phyloP scores from a whole-genome alignment of 2,113 vertebrate species.

The Sceloporus tristichus region DNA sequence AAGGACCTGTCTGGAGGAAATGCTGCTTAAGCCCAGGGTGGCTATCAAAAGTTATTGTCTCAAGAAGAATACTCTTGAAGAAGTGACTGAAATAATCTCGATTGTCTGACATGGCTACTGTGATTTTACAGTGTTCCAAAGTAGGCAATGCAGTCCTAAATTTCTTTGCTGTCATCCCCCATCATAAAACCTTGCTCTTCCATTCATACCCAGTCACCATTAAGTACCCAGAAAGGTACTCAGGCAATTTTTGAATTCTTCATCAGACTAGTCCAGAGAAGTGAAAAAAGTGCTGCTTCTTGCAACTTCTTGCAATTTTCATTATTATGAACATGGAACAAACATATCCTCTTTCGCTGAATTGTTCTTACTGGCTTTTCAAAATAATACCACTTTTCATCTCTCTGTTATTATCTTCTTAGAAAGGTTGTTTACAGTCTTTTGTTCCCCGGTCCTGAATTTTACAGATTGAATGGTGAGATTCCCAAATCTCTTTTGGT shows the following conservation, averaged over 20 bases:
- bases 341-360: neutral
- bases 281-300: neutral
- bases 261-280: neutral
- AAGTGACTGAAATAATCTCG: constrained; percentile 76
- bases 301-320: neutral
- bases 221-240: neutral
- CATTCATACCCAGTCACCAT: neutral
- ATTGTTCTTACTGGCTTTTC: neutral
- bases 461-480: neutral
- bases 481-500: neutral
- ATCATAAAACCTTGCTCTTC: neutral
- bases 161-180: neutral
- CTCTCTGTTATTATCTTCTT: neutral
- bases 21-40: constrained; percentile 95
- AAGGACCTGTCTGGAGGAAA: constrained; percentile 94
- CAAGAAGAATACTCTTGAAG: constrained; percentile 90
- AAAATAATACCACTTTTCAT: neutral
- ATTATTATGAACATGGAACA: neutral
- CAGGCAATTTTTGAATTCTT: neutral
- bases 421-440: neutral
- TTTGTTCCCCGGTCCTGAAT: neutral
- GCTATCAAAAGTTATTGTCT: constrained; percentile 88
- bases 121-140: constrained; percentile 49
- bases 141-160: neutral
- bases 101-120: constrained; percentile 81